Conservation (phyloP, 64 coral and sea anemone species). For the Stylophora pistillata region DNA sequence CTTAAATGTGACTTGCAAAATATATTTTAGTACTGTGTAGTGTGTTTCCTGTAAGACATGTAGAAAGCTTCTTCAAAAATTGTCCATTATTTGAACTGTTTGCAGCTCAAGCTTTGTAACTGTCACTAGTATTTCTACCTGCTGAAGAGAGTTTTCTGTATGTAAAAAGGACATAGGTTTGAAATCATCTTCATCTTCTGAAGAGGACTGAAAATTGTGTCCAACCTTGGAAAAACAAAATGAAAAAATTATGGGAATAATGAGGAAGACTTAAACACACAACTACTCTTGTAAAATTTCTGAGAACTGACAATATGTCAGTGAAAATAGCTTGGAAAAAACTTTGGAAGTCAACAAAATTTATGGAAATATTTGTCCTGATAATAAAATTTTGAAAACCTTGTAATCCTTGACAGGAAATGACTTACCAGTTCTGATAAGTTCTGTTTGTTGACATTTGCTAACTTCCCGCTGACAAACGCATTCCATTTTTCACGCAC, state of each 20-base stretch:
- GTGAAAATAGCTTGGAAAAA: too few relatives aligned
- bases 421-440: slow-evolving; percentile 86
- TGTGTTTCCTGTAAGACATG: too few relatives aligned
- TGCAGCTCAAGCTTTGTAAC: neutral
- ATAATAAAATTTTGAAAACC: too few relatives aligned
- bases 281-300: neutral
- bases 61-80: too few relatives aligned
- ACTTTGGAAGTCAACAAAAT: too few relatives aligned
- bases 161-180: slow-evolving; percentile 92
- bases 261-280: neutral
- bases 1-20: too few relatives aligned
- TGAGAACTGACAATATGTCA: too few relatives aligned
- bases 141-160: slow-evolving; percentile 89
- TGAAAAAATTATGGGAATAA: neutral
- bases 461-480: slow-evolving; percentile 92
- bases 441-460: slow-evolving; percentile 97
- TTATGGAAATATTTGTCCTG: too few relatives aligned
- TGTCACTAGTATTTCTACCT: slow-evolving; percentile 47
- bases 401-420: too few relatives aligned
- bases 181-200: slow-evolving; percentile 94
- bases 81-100: too few relatives aligned
- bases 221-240: slow-evolving; percentile 68
- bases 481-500: slow-evolving; percentile 90
- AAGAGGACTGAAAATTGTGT: slow-evolving; percentile 91
- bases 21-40: too few relatives aligned